Evolutionary conservation across 2,113 vertebrate species (phyloP), one percentile per base, ranked within the genome.

Genomic region (Brienomyrus longianalis): DNA sequence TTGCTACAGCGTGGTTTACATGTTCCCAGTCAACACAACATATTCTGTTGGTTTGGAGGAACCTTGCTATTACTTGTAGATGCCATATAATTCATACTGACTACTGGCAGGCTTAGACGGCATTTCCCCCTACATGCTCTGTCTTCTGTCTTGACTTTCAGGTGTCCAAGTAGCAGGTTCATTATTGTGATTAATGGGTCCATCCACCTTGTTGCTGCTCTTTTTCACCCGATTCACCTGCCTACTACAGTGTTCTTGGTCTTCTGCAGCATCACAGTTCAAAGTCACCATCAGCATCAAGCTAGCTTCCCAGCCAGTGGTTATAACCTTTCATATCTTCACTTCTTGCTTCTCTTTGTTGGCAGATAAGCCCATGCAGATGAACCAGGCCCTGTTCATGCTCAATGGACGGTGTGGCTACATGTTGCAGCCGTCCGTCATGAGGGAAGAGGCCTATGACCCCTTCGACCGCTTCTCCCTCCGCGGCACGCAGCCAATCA

Each of bases 361-460:
- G 85, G n/a, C 94, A 99, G 98, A 99, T 92, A 99, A 99, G 91
- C 98, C 98, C 90, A 99, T 99, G 98, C 98, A 99, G 96, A 98
- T 99, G 98, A 99, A 99, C 94, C 98, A 99, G 95, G 97, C 98
- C 31, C 94, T 99, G 89, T 99, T 99, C 95, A 96, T 98, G 97
- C 94, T 98, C 39, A 98, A 97, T 0, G 98, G 98, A 13, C 95
- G 95, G 90, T 98, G 97, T 0, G 98, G 98, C 50, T 99, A 98
- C 0, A 97, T 99, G 90, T 94, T 99, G 91, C 98, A 99, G 94
- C 98, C 98, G 0, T 15, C 95, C 90, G 96, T 97, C 94, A 99
- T 99, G 98, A 96, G 98, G 62, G 98, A 99, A 0, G 98, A 99
- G 62, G 91, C 43, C 95, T 99, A 99, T 0, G 98, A 99, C 93